Evolutionary conservation across 2,888 invertebrate genomes (phyloP), one percentile per base, ranked within the genome.

Genomic region (Mythimna albipuncta): DNA sequence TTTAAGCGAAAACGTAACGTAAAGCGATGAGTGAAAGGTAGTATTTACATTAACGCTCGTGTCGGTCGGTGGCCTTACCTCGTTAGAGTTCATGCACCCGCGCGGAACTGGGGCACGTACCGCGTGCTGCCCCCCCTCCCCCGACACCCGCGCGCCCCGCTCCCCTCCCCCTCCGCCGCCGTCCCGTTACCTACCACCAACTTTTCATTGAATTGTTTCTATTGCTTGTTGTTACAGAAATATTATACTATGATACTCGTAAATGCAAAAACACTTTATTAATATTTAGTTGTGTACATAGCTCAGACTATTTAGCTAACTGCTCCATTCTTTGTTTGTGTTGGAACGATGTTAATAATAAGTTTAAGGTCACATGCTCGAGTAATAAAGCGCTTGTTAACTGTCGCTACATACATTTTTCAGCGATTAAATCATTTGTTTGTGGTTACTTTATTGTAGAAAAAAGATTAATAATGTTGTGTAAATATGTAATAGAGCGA

Each of bases 61-160:
- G 77, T 88, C 95, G 96, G 96, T 95, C 96, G 95, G 96, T 95
- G 96, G 96, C 96, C 96, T 96, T 95, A 96, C 96, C 96, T 96
- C 96, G 94, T 95, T 96, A 91, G 95, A 95, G 96, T 96, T 95
- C 96, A 95, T 96, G 92, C 94, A 96, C 96, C 96, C 96, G 95
- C 92, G 94, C 92, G 93, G 93, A 96, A 96, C 96, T 96, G 89
- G 96, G 96, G 91, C 96, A 95, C 94, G 95, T 93, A 94, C 94
- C 94, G 94, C 94, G 93, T 90, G 90, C 90, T 86, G 89, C 91
- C 91, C 92, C 90, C 91, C 84, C 89, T 91, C 92, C 90, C 91
- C 84, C 89, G 88, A 87, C 85, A 84, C 86, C 79, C 82, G 75
- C 77, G 16, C 21, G 26, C 85, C 82, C 86, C 87, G 83, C 89